These are phyloP conservation scores for Syndactyla subalaris DNA, from an alignment of 2,797 vertebrate genomes.

Conservation along the genomic window DNA sequence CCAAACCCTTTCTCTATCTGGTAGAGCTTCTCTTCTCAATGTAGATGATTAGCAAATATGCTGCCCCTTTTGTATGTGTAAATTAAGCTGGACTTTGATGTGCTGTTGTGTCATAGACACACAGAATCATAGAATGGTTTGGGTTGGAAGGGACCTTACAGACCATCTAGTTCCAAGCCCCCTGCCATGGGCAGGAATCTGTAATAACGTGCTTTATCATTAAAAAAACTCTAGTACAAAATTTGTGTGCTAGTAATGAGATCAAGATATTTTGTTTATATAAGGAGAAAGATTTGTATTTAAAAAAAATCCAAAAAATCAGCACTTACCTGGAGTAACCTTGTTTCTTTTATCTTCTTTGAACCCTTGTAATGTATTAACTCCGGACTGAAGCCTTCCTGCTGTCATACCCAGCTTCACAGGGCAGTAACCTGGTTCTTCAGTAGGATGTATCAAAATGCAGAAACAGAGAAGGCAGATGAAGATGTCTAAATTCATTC, in stretches of 20 bases:
- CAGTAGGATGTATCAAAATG: neutral
- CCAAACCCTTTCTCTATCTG: neutral
- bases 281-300: neutral
- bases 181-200: neutral
- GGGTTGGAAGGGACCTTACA: neutral
- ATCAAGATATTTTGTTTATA: neutral
- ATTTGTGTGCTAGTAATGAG: neutral
- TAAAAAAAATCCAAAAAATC: neutral
- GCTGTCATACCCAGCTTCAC: conserved; percentile 92
- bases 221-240: neutral
- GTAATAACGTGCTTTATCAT: neutral
- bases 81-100: neutral
- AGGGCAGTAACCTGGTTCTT: conserved; percentile 91
- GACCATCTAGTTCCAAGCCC: neutral
- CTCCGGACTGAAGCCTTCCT: conserved; percentile 90
- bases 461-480: neutral
- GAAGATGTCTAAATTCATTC: neutral
- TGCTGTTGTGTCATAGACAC: neutral
- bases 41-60: accelerated
- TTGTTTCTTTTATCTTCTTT: conserved; percentile 98
- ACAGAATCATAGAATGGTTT: neutral
- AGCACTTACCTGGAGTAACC: conserved; percentile 87
- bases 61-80: neutral
- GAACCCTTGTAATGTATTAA: conserved; percentile 94
- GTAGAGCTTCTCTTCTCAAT: neutral